These are phyloP conservation scores for Rhinella marina DNA, from an alignment of 2,797 vertebrate species.

Conservation along the genomic window DNA sequence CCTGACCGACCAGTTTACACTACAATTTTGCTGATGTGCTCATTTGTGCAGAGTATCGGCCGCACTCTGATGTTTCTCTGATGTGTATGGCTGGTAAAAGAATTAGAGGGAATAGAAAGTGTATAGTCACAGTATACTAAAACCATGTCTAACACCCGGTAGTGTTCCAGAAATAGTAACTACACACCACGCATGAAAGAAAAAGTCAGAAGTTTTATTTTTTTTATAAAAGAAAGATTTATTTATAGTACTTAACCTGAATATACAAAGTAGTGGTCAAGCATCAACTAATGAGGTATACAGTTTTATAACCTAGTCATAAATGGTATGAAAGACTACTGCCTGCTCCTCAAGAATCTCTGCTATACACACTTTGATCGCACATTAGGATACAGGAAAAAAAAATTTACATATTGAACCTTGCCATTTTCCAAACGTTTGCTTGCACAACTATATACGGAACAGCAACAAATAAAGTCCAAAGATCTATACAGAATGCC, in stretches of 20 bases:
- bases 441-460: slow-evolving; percentile 71
- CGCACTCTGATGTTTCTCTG: no score
- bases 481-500: slow-evolving; percentile 75
- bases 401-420: slow-evolving; percentile 62
- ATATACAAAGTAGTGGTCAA: slow-evolving; percentile 91
- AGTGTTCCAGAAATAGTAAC: background rate
- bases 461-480: slow-evolving; percentile 60
- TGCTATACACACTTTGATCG: slow-evolving; percentile 58
- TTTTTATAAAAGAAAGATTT: slow-evolving; percentile 83
- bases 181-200: background rate
- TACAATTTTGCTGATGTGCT: no score
- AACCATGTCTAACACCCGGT: no score
- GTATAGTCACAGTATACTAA: no score
- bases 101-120: no score
- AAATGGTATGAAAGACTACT: slow-evolving; percentile 50
- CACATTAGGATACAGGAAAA: slow-evolving; percentile 59
- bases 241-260: slow-evolving; percentile 82
- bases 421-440: slow-evolving; percentile 66
- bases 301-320: slow-evolving; percentile 53
- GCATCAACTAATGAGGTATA: slow-evolving; percentile 65
- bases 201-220: slow-evolving; percentile 6
- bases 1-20: no score
- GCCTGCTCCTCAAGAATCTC: slow-evolving; percentile 51
- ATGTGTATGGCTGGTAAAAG: no score
- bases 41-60: no score